Evolutionary conservation across 2,113 vertebrate genomes (phyloP), one percentile per base, ranked within the genome.

Genomic region (Percina caprodes): DNA sequence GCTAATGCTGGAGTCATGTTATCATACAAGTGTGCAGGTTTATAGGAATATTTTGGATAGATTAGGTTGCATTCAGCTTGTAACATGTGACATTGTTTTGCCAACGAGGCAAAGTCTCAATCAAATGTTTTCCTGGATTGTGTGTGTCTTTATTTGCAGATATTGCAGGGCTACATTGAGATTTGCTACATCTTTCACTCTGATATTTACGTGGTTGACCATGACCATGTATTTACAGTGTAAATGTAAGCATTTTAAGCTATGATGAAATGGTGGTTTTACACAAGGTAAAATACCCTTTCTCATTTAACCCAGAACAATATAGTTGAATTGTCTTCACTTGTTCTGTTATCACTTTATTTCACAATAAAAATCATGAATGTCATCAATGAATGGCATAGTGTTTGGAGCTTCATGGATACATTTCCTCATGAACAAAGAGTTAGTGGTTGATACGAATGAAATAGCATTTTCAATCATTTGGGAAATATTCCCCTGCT

Each of bases 1-100:
- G 89, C 86, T 83, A 30, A 80, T 13, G 62, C 86, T 49, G 65
- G 70, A 61, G 56, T 88, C 46, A 70, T 81, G 82, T 84, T 77
- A 60, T 60, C 42, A 2, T 45, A 82, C 70, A 55, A 81, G 74
- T 54, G 56, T 80, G 65, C 0, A 72, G 42, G 56, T 89, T 89
- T 88, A 89, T 79, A 72, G 77, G 55, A 69, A 83, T 80, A 69
- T 72, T 84, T 84, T 26, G 55, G 66, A 46, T 69, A 60, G 68
- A 73, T 87, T 56, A 15, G 60, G 75, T 80, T 88, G 39, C 82
- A 80, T 71, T 18, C 2, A 48, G 73, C 67, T 77, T 72, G 48
- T 51, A 59, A 69, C 2, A 9, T 49, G 18, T 79, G 59, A 52
- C 69, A 33, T 0, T 55, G 56, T 54, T 80, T 65, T 77, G 35